Evolutionary conservation across 2,888 invertebrate species (phyloP).

Genomic region (Scotopteryx bipunctaria): DNA sequence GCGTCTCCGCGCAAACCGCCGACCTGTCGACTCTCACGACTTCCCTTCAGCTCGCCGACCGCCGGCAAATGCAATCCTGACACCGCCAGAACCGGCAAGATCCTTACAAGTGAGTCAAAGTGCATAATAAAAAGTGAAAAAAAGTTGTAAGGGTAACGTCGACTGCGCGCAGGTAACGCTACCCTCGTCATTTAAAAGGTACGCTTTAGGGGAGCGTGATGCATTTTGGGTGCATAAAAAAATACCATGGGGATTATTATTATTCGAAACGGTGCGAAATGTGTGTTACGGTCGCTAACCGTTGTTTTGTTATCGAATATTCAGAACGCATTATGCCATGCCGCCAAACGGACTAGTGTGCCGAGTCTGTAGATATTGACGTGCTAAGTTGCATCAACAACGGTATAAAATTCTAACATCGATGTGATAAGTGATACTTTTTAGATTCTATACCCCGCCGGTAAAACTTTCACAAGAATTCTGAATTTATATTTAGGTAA

Average conservation of each 20-base stretch:
- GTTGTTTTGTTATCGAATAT: conserved; percentile 1
- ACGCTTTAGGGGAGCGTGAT: conserved; percentile 12
- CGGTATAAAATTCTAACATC: no score
- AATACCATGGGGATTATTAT: conserved; percentile 1
- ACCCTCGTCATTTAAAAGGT: conserved; percentile 19
- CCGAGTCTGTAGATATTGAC: neutral
- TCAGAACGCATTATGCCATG: no score
- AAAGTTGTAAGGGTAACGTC: neutral
- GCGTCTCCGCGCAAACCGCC: conserved; percentile 32
- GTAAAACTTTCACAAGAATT: no score
- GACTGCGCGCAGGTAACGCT: conserved; percentile 12
- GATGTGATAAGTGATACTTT: no score
- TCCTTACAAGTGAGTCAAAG: conserved; percentile 58
- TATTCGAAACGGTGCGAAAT: conserved; percentile 4
- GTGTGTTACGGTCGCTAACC: conserved; percentile 1
- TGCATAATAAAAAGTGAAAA: conserved; percentile 13
- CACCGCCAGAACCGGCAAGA: conserved; percentile 50
- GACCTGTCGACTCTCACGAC: conserved; percentile 36
- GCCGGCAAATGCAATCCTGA: conserved; percentile 65
- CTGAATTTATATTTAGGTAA: no score
- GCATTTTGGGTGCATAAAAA: conserved; percentile 10
- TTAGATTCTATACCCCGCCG: no score
- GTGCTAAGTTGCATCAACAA: neutral
- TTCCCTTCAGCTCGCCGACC: conserved; percentile 41
- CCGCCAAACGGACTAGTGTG: no score